Percentiles rank a stretch among this genome's conserved stretches.
Conservation (phyloP, 2,888 invertebrate genomes). For the Erebia aethiops region DNA sequence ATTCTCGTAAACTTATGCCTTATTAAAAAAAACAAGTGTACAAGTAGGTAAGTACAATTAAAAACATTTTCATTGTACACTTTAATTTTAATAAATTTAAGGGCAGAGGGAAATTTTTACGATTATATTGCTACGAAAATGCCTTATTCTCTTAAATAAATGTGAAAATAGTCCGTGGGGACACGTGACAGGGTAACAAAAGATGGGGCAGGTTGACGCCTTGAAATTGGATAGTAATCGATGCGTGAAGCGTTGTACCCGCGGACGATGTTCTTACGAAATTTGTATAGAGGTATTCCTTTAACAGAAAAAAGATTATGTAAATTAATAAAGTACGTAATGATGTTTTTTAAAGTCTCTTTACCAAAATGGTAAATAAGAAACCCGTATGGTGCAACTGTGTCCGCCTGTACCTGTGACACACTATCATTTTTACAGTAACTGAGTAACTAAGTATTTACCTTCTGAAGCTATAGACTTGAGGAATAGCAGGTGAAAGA, state of each 20-base stretch:
- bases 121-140: conserved; percentile 47
- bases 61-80: neutral
- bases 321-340: neutral
- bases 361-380: no score
- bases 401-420: no score
- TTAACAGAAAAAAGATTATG: neutral
- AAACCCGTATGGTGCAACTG: no score
- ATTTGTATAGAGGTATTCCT: conserved; percentile 21
- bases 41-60: neutral
- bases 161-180: conserved; percentile 53
- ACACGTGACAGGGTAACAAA: conserved; percentile 75
- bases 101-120: neutral
- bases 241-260: conserved; percentile 66
- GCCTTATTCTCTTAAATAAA: conserved; percentile 64
- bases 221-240: conserved; percentile 79
- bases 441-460: no score
- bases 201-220: conserved; percentile 74
- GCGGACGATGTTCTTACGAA: conserved; percentile 20
- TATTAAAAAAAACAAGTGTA: no score
- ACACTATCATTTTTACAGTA: no score
- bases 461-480: no score
- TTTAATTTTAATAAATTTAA: neutral
- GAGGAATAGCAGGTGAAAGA: no score
- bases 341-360: no score
- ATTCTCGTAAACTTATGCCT: no score